Evolutionary conservation across 2,797 vertebrate genomes (phyloP).

Genomic region (Crocodylus rhombifer): DNA sequence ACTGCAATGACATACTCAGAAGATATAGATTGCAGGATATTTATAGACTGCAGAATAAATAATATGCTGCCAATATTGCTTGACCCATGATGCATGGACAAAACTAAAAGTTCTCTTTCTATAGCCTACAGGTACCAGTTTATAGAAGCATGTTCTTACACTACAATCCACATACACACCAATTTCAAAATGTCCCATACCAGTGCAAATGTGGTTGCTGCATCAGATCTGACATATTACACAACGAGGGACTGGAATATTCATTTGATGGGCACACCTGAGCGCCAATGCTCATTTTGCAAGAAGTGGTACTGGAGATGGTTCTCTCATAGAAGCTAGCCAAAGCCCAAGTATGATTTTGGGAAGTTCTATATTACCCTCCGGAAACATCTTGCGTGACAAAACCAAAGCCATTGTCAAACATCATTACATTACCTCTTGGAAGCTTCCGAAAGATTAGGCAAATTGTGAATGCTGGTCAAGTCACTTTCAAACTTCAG

Average conservation of each 20-base stretch:
- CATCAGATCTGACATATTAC: background rate
- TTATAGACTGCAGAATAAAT: conserved; percentile 47
- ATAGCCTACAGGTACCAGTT: background rate
- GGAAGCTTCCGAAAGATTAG: background rate
- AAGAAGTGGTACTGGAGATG: background rate
- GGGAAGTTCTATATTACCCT: background rate
- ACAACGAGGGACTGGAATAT: background rate
- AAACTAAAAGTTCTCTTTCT: background rate
- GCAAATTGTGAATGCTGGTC: fast-evolving
- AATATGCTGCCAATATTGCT: conserved; percentile 3
- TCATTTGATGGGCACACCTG: background rate
- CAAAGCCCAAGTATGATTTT: background rate
- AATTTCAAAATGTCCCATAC: background rate
- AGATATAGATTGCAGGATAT: conserved; percentile 54
- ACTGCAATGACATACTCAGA: conserved; percentile 2
- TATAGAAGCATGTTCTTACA: background rate
- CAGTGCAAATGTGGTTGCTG: background rate
- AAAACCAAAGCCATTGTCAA: conserved; percentile 28
- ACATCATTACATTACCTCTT: background rate
- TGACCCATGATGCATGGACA: conserved; percentile 18
- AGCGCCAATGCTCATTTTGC: background rate
- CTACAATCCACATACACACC: background rate
- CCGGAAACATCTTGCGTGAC: background rate
- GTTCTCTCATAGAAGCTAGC: background rate
- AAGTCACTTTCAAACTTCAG: background rate